Evolutionary conservation across 2,113 vertebrate species (phyloP).

Genomic region (Sialia sialis): DNA sequence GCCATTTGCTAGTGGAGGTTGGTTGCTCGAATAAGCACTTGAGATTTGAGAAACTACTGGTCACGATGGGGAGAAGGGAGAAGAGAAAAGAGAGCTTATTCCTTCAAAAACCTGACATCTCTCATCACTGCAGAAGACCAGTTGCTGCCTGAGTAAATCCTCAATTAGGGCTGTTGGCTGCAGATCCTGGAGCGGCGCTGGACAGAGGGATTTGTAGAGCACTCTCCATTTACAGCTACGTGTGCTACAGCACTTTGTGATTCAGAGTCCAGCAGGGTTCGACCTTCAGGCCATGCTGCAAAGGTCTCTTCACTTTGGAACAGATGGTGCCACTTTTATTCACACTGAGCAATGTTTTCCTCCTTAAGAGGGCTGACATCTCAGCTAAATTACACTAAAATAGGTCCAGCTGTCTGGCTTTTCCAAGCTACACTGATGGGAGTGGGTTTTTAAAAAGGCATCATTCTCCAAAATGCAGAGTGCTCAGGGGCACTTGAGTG

Average conservation of each 20-base stretch:
- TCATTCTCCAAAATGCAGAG: neutral
- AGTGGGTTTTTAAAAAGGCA: neutral
- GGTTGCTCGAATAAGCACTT: conserved; percentile 47
- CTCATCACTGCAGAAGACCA: neutral
- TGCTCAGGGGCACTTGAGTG: neutral
- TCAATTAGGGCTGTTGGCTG: conserved; percentile 7
- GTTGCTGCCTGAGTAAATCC: neutral
- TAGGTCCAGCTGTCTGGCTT: neutral
- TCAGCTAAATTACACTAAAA: neutral
- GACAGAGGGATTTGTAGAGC: neutral
- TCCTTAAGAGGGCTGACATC: neutral
- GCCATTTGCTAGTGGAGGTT: conserved; percentile 34
- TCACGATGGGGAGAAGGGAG: neutral
- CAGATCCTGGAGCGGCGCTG: neutral
- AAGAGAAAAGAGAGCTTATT: neutral
- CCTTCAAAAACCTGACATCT: conserved; percentile 14
- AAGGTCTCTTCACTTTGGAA: neutral
- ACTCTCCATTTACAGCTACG: neutral
- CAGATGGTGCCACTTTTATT: conserved; percentile 4
- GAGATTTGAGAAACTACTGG: conserved; percentile 42
- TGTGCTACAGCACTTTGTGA: neutral
- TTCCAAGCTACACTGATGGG: neutral
- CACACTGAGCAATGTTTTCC: neutral
- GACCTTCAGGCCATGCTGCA: conserved; percentile 15
- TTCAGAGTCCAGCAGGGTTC: neutral